Base-by-base conservation (phyloP, 2,888 invertebrate species). In the Prosopocoilus inquinatus region DNA sequence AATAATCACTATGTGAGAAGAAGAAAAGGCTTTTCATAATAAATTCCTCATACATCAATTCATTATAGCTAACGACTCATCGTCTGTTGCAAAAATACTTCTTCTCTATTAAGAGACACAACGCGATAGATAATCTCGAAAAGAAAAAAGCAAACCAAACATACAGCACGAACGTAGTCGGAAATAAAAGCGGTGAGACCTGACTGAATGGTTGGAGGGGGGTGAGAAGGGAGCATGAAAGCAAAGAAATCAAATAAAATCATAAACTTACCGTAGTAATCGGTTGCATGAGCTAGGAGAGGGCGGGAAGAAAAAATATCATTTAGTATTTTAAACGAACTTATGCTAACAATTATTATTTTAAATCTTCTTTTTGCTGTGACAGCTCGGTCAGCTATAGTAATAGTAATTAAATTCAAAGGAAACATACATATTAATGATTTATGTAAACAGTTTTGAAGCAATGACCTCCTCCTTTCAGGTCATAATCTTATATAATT, bases 241-340 rank as follows among this genome's bases (percentile, higher is more conserved):
- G 59, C 44, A 56, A 59, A 61, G 73, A 70, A 75, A 76, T 70
- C 81, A 82, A 84, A 82, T 82, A 84, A 83, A 86, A 86, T 82
- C 84, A 84, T 71, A 84, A 86, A 94, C 96, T 95, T 93, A 96
- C 96, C 96, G 93, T 96, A 96, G 84, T 96, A 96, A 85, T 95
- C 96, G 86, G 95, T 92, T 79, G 94, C 92, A 88, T 94, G 94
- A 84, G 94, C 95, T 93, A 81, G 72, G 74, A 72, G 71, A 70
- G 69, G 71, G 75, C 71, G 73, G 74, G 69, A 75, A 74, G 71
- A 75, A 72, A 72, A 70, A 53, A 58, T 55, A 48, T 48, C 41
- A 43, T 58, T 58, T 58, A 64, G 53, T 57, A 36, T 43, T 12
- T 36, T 35, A 28, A 43, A 45, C 32, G 13, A 9, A n/a, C 28